Evolutionary conservation across 2,113 vertebrate species (phyloP).

Genomic region (Pristiophorus japonicus): DNA sequence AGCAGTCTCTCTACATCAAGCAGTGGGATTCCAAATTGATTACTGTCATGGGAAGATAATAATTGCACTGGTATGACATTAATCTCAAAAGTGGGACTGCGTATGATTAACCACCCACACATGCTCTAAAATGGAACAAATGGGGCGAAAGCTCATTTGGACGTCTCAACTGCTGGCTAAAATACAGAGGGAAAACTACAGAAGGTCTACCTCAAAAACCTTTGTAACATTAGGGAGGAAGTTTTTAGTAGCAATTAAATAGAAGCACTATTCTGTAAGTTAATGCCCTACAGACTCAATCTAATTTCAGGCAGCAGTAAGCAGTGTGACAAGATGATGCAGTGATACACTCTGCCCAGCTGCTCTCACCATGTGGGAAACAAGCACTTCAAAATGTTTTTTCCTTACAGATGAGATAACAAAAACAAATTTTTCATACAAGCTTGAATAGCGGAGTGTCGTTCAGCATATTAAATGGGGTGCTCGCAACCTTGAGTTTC

Average conservation of each 20-base stretch:
- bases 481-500: neutral
- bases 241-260: neutral
- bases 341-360: neutral
- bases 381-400: neutral
- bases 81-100: neutral
- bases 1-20: neutral
- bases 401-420: neutral
- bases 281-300: neutral
- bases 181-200: neutral
- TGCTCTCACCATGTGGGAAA: neutral
- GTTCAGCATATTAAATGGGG: neutral
- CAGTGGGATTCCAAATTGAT: neutral
- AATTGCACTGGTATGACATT: neutral
- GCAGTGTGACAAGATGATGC: neutral
- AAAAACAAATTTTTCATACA: constrained; percentile 13
- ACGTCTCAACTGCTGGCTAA: neutral
- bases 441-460: neutral
- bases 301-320: neutral
- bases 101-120: neutral
- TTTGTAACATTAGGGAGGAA: neutral
- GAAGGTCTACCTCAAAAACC: neutral
- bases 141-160: neutral
- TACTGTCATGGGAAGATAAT: neutral
- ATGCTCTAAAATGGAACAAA: neutral
- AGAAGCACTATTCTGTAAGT: neutral